Base-by-base conservation (phyloP, 1,140 invertebrate genomes). In the Polyergus mexicanus region DNA sequence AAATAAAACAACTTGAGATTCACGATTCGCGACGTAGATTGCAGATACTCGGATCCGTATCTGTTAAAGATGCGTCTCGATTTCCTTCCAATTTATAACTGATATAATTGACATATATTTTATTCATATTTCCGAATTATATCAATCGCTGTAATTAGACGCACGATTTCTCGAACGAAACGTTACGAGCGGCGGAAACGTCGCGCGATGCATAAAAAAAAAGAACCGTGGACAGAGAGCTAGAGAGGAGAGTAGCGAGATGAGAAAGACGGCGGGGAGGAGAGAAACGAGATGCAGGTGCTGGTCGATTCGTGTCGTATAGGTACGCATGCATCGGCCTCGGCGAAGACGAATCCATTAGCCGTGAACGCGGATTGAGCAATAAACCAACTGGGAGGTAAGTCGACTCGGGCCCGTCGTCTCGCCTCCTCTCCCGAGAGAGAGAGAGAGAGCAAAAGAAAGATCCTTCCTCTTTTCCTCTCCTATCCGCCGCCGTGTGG, bases 321-420 rank as follows among this genome's bases (percentile, higher is more conserved):
- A 84, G 87, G 86, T 90, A 90, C 25, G 81, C 76, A 81, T 87
- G 89, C 83, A 87, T 90, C 88, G 89, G 84, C 51, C 69, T 86
- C 86, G 68, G 77, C 76, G 85, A 91, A 93, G 94, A 95, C 92
- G 92, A 94, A 95, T 95, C 93, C 94, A 95, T 95, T 95, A 95
- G 92, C 87, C 88, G 91, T 89, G 90, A 93, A 91, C 90, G 92
- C 92, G 92, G 92, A 95, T 95, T 95, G 94, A 95, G 94, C 92
- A 94, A 95, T 95, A 94, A 95, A 94, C 94, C 93, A 94, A 94
- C 93, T 93, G 93, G 94, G 94, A 94, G 94, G 93, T 94, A 94
- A 94, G 93, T 93, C 92, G 91, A 91, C 87, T 89, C 86, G 47
- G 13, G 47, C 54, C 63, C 25, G 65, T 58, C 84, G 72, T 76